Evolutionary conservation across 2,113 vertebrate species (phyloP), one percentile per base, ranked within the genome.

Genomic region (Myxocyprinus asiaticus): DNA sequence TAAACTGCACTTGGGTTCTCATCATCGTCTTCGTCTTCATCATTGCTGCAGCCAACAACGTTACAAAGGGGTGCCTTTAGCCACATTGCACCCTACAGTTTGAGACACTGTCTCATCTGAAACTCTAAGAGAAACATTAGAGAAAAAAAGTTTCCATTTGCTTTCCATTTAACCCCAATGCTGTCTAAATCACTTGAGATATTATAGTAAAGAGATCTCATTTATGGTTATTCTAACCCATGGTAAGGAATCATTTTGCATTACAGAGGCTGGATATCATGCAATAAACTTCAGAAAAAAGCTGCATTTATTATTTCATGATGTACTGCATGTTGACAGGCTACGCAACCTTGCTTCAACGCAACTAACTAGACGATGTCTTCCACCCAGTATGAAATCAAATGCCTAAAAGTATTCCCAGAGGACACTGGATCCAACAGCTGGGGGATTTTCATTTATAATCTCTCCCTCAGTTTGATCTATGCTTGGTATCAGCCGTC

Each of bases 381-480:
- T 58, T 72, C 17, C 2, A 17, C 15, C 70, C 14, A 43, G 51
- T 61, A 67, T 71, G 43, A 74, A 17, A 67, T 59, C 61, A 80
- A 61, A 8, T 59, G 56, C 47, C 22, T 67, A 6, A 11, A 67
- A 70, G 43, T 56, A 42, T 42, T 33, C 50, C 51, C 45, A 53
- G 42, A 67, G 50, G 69, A 74, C 56, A 50, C 4, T 14, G 12
- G 61, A 55, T 17, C 33, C 58, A 43, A 51, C 65, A 66, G 50
- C 58, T 11, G 15, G 42, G 1, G 43, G 42, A 51, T 64, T 67
- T 66, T 58, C 14, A 6, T 53, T 76, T 33, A 14, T 70, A 66
- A 42, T 77, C 51, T 77, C 69, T 56, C 22, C 22, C n/a, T 33
- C 64, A 51, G 78, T 58, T 51, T 80, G 55, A 81, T 69, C 64